phyloP scores from a whole-genome alignment of 2,113 vertebrate genomes.

The Phyllopteryx taeniolatus region DNA sequence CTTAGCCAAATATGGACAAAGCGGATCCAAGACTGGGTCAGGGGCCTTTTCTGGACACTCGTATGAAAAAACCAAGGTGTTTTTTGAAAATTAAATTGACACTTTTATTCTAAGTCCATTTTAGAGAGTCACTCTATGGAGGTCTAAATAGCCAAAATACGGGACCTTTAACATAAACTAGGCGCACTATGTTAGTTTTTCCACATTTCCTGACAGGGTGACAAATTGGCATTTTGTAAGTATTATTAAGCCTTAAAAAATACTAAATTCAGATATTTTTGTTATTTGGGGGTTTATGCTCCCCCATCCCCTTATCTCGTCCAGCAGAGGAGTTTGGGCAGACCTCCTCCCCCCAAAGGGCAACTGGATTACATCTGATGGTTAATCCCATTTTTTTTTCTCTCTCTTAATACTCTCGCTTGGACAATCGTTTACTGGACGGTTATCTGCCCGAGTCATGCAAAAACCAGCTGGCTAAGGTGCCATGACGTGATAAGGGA shows the following conservation, averaged over 20 bases:
- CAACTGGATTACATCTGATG: slow-evolving; percentile 59
- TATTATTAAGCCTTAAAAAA: background rate
- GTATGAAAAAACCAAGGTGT: too few relatives aligned
- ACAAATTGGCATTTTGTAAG: background rate
- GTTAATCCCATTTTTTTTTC: slow-evolving; percentile 62
- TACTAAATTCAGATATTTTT: slow-evolving; percentile 9
- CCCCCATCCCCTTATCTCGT: slow-evolving; percentile 50
- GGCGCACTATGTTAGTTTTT: background rate
- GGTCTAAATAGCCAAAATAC: too few relatives aligned
- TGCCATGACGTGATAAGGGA: slow-evolving; percentile 55
- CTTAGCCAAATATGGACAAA: too few relatives aligned
- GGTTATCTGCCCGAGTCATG: slow-evolving; percentile 8
- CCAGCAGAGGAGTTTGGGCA: slow-evolving; percentile 49
- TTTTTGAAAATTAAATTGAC: too few relatives aligned
- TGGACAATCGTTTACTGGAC: slow-evolving; percentile 29
- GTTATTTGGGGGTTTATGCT: background rate
- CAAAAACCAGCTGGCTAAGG: slow-evolving; percentile 34
- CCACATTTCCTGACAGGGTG: background rate
- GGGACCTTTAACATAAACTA: background rate
- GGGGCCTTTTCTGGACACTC: too few relatives aligned
- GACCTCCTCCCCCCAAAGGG: slow-evolving; percentile 33
- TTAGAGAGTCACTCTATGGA: too few relatives aligned
- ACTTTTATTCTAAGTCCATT: too few relatives aligned
- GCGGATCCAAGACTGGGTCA: too few relatives aligned
- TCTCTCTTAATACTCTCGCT: slow-evolving; percentile 22